phyloP scores from a whole-genome alignment of 2,888 invertebrate species.

The Colletes collaris region DNA sequence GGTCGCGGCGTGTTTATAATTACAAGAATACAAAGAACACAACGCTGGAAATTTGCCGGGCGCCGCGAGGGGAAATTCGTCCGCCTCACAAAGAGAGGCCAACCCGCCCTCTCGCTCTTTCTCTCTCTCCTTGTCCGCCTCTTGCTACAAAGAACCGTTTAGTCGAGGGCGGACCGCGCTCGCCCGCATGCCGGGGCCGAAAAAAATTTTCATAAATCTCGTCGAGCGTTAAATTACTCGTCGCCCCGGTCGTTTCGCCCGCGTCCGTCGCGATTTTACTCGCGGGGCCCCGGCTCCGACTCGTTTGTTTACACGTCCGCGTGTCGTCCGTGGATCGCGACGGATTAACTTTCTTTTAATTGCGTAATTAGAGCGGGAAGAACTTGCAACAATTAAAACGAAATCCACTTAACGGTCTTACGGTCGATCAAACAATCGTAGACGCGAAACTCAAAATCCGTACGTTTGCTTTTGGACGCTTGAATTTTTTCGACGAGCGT shows the following conservation, averaged over 20 bases:
- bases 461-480: no score
- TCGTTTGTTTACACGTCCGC: slow-evolving; percentile 44
- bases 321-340: slow-evolving; percentile 10
- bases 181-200: slow-evolving; percentile 42
- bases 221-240: slow-evolving; percentile 75
- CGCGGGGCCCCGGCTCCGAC: not conserved
- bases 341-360: slow-evolving; percentile 67
- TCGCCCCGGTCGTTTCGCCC: slow-evolving; percentile 51
- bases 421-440: no score
- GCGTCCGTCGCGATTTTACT: slow-evolving; percentile 1
- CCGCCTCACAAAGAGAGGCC: slow-evolving; percentile 33
- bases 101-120: slow-evolving; percentile 4
- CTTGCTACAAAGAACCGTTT: slow-evolving; percentile 63
- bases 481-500: no score
- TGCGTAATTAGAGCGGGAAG: slow-evolving; percentile 50
- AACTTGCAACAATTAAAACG: no score
- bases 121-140: not conserved
- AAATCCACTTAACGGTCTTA: no score
- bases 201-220: slow-evolving; percentile 76
- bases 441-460: no score
- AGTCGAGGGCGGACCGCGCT: slow-evolving; percentile 19
- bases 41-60: slow-evolving; percentile 46
- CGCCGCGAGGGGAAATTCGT: slow-evolving; percentile 40
- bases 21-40: slow-evolving; percentile 53
- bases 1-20: slow-evolving; percentile 46